Base-by-base conservation (phyloP, 2,113 vertebrate species). In the Synchiropus splendidus region DNA sequence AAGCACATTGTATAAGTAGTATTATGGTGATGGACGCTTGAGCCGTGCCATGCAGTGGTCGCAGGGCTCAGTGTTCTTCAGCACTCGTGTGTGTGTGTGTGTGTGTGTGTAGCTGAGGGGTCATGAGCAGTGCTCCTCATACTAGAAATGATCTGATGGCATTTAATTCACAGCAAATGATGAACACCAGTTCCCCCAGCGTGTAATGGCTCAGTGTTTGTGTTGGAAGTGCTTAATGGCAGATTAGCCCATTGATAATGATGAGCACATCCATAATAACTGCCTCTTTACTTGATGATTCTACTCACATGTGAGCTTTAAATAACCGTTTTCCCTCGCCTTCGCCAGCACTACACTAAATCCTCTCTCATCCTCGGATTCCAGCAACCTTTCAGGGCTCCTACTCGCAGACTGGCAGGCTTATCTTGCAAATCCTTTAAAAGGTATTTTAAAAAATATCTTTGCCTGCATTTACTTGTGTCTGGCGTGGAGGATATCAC, bases 381-480 rank as follows among this genome's bases (percentile, higher is more conserved):
- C 57, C 12, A 45, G 47, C 63, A 61, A 76, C 72, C 78, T 82
- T 77, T 56, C 61, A 67, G 55, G 66, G 51, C 59, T 59, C 46
- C 31, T 64, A 60, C 43, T 15, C 31, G 45, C 46, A 58, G 42
- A 72, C 64, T 42, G 37, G 42, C 56, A 34, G 53, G 74, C 78
- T 83, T 83, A 81, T 82, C 79, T 70, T 31, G 43, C 77, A 84
- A 83, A 82, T 80, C 77, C 69, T 51, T 80, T 75, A 80, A 82
- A 83, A 77, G 53, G 71, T 83, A 67, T 75, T 70, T 59, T 14
- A 68, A 68, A 56, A 62, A 60, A 79, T 72, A 74, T 61, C 61
- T 69, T 50, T 38, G 54, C 63, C 50, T 68, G 61, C 55, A 70
- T 83, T 27, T 80, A 75, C 64, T 59, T 67, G 61, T 54, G 63